These are phyloP conservation scores for Heterodera carotae DNA, from an alignment of 1,140 invertebrate genomes.

Conservation along the genomic window DNA sequence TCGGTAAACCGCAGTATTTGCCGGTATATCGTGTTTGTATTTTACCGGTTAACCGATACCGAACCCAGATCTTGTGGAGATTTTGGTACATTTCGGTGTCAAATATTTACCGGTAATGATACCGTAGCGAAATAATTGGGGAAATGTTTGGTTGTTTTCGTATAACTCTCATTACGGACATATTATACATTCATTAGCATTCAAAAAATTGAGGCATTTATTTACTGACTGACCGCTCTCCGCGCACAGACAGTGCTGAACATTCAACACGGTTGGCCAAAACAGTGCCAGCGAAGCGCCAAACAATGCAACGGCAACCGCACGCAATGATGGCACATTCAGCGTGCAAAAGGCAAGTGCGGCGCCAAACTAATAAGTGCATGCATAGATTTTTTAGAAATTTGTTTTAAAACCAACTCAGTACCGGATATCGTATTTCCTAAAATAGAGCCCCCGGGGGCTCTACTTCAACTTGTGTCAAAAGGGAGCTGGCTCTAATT, in stretches of 20 bases:
- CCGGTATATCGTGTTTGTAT: too few species aligned
- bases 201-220: background rate
- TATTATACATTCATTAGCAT: background rate
- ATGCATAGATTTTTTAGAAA: background rate
- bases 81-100: too few species aligned
- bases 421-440: too few species aligned
- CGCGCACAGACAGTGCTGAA: background rate
- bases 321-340: slow-evolving; percentile 1
- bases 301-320: slow-evolving; percentile 11
- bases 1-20: too few species aligned
- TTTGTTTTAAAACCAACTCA: too few species aligned
- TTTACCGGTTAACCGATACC: too few species aligned
- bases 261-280: slow-evolving; percentile 12
- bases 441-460: too few species aligned
- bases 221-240: background rate
- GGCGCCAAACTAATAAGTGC: slow-evolving; percentile 13
- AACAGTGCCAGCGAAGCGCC: slow-evolving; percentile 18
- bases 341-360: slow-evolving; percentile 20
- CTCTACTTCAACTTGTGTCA: too few species aligned
- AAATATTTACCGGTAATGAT: too few species aligned
- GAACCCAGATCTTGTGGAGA: too few species aligned
- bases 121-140: background rate
- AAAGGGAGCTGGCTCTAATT: too few species aligned
- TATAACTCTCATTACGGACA: background rate
- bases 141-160: background rate